Conservation (phyloP, 2,797 vertebrate genomes). For the Varecia variegata region DNA sequence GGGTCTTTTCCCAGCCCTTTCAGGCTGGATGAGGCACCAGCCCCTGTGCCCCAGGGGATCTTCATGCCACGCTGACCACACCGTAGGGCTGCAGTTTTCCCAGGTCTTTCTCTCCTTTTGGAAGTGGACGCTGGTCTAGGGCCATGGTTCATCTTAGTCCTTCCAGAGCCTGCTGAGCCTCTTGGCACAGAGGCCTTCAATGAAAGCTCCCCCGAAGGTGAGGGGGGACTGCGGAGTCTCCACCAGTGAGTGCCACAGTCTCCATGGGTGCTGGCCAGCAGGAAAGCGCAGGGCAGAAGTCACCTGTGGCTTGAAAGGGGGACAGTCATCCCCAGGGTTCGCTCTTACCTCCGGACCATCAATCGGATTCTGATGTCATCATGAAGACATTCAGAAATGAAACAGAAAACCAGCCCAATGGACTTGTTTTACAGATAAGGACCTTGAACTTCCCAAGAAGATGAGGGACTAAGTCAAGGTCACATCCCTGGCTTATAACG, state of each 20-base stretch:
- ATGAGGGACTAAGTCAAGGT: background rate
- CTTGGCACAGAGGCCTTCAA: background rate
- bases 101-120: background rate
- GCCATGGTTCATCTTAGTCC: background rate
- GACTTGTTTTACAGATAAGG: background rate
- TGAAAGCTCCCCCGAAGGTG: background rate
- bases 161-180: background rate
- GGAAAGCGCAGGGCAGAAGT: background rate
- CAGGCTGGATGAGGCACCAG: background rate
- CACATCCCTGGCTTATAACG: background rate
- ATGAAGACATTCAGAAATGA: background rate
- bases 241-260: background rate
- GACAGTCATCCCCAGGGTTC: background rate
- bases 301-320: background rate
- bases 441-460: background rate
- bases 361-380: background rate
- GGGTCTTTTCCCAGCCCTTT: background rate
- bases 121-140: background rate
- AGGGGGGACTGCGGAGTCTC: background rate
- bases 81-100: background rate
- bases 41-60: rapidly evolving
- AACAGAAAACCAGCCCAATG: background rate
- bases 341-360: background rate
- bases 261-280: background rate
- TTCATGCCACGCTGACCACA: background rate